Evolutionary conservation across 2,797 vertebrate genomes (phyloP).

Genomic region (Sylvilagus floridanus): DNA sequence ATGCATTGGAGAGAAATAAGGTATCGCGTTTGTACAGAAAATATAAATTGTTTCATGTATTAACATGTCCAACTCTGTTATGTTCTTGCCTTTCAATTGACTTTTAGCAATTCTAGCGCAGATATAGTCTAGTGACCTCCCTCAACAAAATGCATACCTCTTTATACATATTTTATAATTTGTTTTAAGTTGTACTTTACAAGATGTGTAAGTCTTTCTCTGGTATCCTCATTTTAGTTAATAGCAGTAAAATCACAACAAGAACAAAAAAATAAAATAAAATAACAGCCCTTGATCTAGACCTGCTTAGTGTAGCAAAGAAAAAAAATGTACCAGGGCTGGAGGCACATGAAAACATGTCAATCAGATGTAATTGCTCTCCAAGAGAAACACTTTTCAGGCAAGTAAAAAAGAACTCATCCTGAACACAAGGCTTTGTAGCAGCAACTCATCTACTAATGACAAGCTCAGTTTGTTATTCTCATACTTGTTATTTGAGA

Average conservation of each 20-base stretch:
- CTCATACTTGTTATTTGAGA: slow-evolving; percentile 88
- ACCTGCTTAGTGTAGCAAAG: slow-evolving; percentile 87
- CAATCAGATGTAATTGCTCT: slow-evolving; percentile 96
- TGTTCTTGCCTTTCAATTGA: slow-evolving; percentile 87
- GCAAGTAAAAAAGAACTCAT: slow-evolving; percentile 87
- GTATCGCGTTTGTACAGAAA: slow-evolving; percentile 62
- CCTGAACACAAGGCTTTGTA: slow-evolving; percentile 92
- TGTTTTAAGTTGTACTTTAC: slow-evolving; percentile 87
- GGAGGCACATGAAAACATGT: slow-evolving; percentile 93
- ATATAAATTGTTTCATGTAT: slow-evolving; percentile 78
- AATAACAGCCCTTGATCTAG: slow-evolving; percentile 92
- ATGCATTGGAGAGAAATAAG: slow-evolving; percentile 61
- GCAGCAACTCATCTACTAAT: slow-evolving; percentile 96
- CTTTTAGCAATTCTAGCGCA: slow-evolving; percentile 84
- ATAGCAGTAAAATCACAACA: slow-evolving; percentile 86
- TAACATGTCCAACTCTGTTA: slow-evolving; percentile 81
- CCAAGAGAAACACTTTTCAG: slow-evolving; percentile 93
- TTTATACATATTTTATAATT: slow-evolving; percentile 90
- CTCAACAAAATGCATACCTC: slow-evolving; percentile 81
- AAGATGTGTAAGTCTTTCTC: slow-evolving; percentile 87
- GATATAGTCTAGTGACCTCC: slow-evolving; percentile 47
- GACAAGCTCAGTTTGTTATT: slow-evolving; percentile 93
- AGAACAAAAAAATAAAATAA: slow-evolving; percentile 83
- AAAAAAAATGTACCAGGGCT: slow-evolving; percentile 86
- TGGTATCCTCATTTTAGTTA: slow-evolving; percentile 88